Base-by-base conservation (phyloP, 2,113 vertebrate genomes). In the Aptenodytes forsteri region DNA sequence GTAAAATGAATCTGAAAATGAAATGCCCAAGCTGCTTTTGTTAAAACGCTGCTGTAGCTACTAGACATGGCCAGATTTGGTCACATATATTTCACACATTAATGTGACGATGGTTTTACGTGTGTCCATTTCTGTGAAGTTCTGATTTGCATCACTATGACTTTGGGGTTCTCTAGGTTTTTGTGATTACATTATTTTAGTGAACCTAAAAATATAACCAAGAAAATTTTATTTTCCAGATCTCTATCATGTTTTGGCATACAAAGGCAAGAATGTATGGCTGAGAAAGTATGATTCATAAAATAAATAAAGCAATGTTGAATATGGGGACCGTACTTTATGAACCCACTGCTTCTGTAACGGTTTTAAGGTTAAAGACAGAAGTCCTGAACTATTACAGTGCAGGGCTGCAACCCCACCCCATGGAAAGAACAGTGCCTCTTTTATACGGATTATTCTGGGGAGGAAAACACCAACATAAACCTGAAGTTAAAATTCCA, bases 81-180 rank as follows among this genome's bases (percentile, higher is more conserved):
- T 19, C 46, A 8, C 15, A 1, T 13, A 2, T 1, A 2, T 38
- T 8, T 34, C 44, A n/a, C 46, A 5, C 21, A 1, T 27, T 11
- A 2, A 23, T 1, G 10, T 1, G 4, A 11, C 6, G 12, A 23
- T 11, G 61, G 32, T 1, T 59, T 50, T 49, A 19, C 1, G 4
- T 0, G 8, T 13, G 30, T 7, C 7, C 13, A 0, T 26, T 29
- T 16, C 42, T 19, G 29, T 3, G 17, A 44, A 40, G 64, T 27
- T 38, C 23, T 9, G 22, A 16, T 38, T 50, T 7, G 1, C 25
- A 1, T 40, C 7, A 2, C 25, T 4, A 9, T 3, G 7, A 30
- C 22, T 29, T 52, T 3, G 14, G 36, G 47, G 13, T 15, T 26
- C 27, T 46, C 27, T 10, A n/a, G 8, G 9, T 5, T 62, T 79